A percentile compares a stretch with the other conserved stretches of the same genome.
Evolutionary conservation across 2,888 invertebrate species (phyloP).

Genomic region (Lithodes maja): DNA sequence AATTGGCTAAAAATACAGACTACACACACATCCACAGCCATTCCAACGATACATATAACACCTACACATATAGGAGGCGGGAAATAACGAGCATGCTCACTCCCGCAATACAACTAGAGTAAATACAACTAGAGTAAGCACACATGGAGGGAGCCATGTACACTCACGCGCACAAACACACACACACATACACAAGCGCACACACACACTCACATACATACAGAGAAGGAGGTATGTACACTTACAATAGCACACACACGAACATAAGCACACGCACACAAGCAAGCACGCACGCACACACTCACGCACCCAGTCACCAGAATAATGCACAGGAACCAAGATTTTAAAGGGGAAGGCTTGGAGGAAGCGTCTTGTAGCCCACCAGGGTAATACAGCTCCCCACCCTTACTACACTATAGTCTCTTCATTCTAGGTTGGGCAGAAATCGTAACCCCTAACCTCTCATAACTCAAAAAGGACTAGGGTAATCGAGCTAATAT

Average conservation of each 20-base stretch:
- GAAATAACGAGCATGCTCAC: too few species aligned
- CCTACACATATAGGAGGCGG: too few species aligned
- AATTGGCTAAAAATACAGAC: too few species aligned
- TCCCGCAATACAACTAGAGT: too few species aligned
- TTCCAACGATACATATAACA: too few species aligned
- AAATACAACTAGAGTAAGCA: too few species aligned
- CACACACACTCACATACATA: neutral
- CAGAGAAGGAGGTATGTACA: neutral
- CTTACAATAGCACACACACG: neutral
- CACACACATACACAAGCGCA: neutral
- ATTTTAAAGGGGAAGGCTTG: neutral
- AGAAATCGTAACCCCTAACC: too few species aligned
- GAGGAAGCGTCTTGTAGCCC: neutral
- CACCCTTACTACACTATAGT: too few species aligned
- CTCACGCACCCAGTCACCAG: neutral
- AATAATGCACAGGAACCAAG: neutral
- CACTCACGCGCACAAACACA: neutral
- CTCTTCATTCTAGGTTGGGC: too few species aligned
- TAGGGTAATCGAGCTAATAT: too few species aligned
- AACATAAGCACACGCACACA: neutral
- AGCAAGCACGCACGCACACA: neutral
- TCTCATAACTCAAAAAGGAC: too few species aligned
- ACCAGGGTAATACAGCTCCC: neutral
- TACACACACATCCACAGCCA: too few species aligned
- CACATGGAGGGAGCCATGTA: neutral